Evolutionary conservation across 2,888 invertebrate species (phyloP).

Genomic region (Hyles lineata): DNA sequence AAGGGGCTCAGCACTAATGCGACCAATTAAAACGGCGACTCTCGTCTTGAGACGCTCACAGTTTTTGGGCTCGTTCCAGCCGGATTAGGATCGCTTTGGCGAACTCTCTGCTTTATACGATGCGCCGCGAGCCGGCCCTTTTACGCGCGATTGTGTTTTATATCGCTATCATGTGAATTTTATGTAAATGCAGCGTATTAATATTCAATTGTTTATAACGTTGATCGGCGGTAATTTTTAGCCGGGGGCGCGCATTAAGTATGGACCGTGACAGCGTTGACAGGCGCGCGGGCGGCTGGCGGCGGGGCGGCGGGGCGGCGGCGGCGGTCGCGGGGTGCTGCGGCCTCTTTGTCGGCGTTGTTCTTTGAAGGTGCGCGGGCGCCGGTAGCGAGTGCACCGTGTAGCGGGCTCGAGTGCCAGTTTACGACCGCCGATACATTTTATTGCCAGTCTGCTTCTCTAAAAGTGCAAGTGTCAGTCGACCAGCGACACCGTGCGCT

Average conservation of each 20-base stretch:
- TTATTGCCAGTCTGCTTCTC: slow-evolving; percentile 74
- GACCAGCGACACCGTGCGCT: slow-evolving; percentile 30
- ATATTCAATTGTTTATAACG: slow-evolving; percentile 76
- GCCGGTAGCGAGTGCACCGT: slow-evolving; percentile 67
- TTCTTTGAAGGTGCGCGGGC: slow-evolving; percentile 78
- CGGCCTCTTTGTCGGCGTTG: slow-evolving; percentile 75
- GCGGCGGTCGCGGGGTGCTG: slow-evolving; percentile 50
- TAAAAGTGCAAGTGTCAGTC: slow-evolving; percentile 67
- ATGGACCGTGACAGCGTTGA: slow-evolving; percentile 79
- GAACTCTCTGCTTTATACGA: slow-evolving; percentile 58
- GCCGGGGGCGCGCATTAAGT: slow-evolving; percentile 70
- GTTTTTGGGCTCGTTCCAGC: slow-evolving; percentile 83
- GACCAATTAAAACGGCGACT: slow-evolving; percentile 82
- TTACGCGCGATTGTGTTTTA: slow-evolving; percentile 50
- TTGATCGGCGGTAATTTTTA: slow-evolving; percentile 72
- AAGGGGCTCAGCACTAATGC: slow-evolving; percentile 80
- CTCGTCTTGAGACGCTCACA: slow-evolving; percentile 78
- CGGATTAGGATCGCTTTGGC: slow-evolving; percentile 72
- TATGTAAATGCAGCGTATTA: slow-evolving; percentile 69
- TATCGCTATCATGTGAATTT: slow-evolving; percentile 57
- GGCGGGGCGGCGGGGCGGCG: slow-evolving; percentile 60
- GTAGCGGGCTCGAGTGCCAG: slow-evolving; percentile 71
- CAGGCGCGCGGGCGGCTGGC: slow-evolving; percentile 63
- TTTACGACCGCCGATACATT: slow-evolving; percentile 78
- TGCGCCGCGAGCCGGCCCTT: slow-evolving; percentile 42